phyloP scores from a whole-genome alignment of 2,888 invertebrate genomes.

The Clitarchus hookeri region DNA sequence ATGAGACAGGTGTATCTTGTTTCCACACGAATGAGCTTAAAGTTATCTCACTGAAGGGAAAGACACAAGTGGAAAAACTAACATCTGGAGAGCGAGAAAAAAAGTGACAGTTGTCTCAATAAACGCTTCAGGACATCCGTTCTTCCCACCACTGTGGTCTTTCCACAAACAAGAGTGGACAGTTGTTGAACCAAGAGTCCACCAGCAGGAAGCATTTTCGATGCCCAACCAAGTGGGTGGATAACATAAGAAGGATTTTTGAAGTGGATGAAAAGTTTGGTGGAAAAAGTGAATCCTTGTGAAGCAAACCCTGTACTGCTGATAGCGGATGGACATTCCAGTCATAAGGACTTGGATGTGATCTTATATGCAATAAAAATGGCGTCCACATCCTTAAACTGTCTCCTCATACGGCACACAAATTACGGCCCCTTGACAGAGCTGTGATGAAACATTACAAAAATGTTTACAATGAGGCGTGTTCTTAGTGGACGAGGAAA shows the following conservation, averaged over 20 bases:
- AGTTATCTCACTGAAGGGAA: constrained; percentile 1
- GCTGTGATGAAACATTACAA: too few species aligned
- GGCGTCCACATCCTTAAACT: too few species aligned
- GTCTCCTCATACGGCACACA: too few species aligned
- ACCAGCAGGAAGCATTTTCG: constrained; percentile 4
- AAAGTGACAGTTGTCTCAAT: constrained; percentile 23
- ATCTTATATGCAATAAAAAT: too few species aligned
- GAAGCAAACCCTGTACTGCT: too few species aligned
- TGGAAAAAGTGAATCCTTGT: neutral
- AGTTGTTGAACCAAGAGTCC: neutral
- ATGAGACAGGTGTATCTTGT: neutral
- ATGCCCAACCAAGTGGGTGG: too few species aligned
- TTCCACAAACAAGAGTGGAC: constrained; percentile 5
- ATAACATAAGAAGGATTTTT: neutral
- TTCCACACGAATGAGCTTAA: constrained; percentile 20
- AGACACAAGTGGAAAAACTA: constrained; percentile 25
- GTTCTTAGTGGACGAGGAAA: too few species aligned
- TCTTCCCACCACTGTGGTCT: constrained; percentile 24
- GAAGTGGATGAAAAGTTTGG: neutral
- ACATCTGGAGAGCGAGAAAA: constrained; percentile 17
- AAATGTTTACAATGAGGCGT: too few species aligned
- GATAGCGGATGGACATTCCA: too few species aligned
- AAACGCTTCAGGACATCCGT: constrained; percentile 23
- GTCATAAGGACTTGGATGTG: too few species aligned
- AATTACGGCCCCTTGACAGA: too few species aligned